Base-by-base conservation (phyloP, 2,797 vertebrate species). In the Phalanger gymnotis region DNA sequence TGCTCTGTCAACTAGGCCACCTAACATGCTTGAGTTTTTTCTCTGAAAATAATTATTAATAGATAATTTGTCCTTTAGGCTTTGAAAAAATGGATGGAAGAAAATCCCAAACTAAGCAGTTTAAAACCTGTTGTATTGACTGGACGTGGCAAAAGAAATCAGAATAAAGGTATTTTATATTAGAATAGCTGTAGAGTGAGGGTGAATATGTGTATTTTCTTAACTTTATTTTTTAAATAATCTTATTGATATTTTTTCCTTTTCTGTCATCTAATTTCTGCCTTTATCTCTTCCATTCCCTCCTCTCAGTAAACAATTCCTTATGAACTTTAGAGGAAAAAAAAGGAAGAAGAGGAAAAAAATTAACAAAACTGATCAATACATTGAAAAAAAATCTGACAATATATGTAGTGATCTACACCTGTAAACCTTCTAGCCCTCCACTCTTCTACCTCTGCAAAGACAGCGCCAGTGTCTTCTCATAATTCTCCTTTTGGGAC, bases 1-100 rank as follows among this genome's bases (percentile, higher is more conserved):
- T 73, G 1, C 61, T 73, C 34, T 16, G 6, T 73, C 61, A 73
- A 0, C 34, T 73, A 73, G 58, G 4, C 61, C 6, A 40, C 14
- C 61, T 2, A 22, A 73, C 4, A 73, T 73, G 34, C 13, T 73
- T 5, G 2, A 19, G 34, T 34, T n/a, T 73, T 53, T 55, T 47
- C 73, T 95, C n/a, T 95, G 95, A 28, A 95, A 54, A n/a, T 53
- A 57, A 52, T 91, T 13, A 56, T 66, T 51, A 94, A 54, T 0
- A 57, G 90, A 87, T 94, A 31, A 53, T 94, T 97, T 98, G 5
- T n/a, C 97, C 97, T 97, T 98, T 81, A 99, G 99, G 99, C 99
- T 95, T 96, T 99, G 97, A 99, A 99, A 97, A 99, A 98, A 53
- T 99, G 99, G 99, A 97, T 99, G 56, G 98, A 99, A 95, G 98